A percentile compares a stretch with the other conserved stretches of the same genome.
These are phyloP conservation scores for Drosophila sp. DNA, from an alignment of 1,140 invertebrate genomes.

Conservation along the genomic window DNA sequence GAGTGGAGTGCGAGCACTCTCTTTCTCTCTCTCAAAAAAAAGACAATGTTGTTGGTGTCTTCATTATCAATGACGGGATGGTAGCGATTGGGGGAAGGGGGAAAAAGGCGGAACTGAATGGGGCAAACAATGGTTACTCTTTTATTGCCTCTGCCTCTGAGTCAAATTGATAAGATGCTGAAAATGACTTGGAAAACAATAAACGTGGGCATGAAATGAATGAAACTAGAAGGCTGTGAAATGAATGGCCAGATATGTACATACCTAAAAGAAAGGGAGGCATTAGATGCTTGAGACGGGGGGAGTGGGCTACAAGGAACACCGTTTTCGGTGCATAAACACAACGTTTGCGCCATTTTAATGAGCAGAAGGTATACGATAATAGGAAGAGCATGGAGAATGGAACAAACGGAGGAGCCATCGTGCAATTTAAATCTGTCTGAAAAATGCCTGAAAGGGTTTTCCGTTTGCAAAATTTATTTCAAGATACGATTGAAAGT, in stretches of 20 bases:
- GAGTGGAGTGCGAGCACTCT: background rate
- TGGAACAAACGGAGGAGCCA: background rate
- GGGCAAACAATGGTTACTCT: constrained; percentile 74
- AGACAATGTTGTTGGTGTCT: constrained; percentile 75
- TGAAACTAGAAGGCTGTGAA: constrained; percentile 44
- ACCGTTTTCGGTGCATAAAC: constrained; percentile 66
- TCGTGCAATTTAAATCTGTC: background rate
- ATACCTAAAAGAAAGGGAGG: background rate
- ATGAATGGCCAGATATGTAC: constrained; percentile 37
- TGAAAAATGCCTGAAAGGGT: background rate
- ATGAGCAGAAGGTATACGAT: constrained; percentile 36
- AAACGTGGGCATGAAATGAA: constrained; percentile 77
- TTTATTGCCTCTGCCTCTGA: constrained; percentile 73
- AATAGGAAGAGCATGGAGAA: background rate
- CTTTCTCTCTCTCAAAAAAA: constrained; percentile 23
- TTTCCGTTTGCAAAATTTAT: background rate
- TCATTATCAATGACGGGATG: constrained; percentile 72
- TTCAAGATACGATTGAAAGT: background rate
- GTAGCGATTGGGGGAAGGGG: background rate
- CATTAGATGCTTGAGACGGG: background rate
- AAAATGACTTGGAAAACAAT: constrained; percentile 78
- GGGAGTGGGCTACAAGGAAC: constrained; percentile 17
- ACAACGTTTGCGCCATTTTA: constrained; percentile 74
- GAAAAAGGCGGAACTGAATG: background rate
- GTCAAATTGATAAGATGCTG: constrained; percentile 79